Evolutionary conservation across 1,140 invertebrate species (phyloP), one percentile per base, ranked within the genome.

Genomic region (Micrasema minimum): DNA sequence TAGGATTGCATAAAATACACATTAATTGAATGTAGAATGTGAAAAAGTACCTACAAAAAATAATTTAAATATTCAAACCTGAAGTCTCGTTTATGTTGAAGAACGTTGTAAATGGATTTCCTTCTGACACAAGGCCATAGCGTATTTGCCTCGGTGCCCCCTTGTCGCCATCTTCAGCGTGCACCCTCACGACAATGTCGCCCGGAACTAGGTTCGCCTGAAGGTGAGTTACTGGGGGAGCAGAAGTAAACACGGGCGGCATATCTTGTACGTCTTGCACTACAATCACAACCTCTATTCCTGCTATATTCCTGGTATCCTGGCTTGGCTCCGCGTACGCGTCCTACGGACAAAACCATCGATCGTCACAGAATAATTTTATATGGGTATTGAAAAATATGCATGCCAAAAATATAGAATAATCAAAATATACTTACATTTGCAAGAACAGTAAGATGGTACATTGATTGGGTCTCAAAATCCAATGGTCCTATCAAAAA

Each of bases 151-250:
- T 86, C 2, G 93, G 93, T 43, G 90, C 90, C 0, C 93, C 93
- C 79, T 91, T 92, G 79, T 96, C 94, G 2, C 94, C 94, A 80
- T 96, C 94, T 80, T 94, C 91, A n/a, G 94, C 94, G 72, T 89
- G 88, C 0, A 96, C 91, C 80, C 88, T 87, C 12, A 93, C 82
- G 18, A 90, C 83, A 76, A 88, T 82, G 78, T 90, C 89, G 14
- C 88, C 88, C 5, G 88, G 87, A n/a, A 85, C 84, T 43, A 91
- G 82, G 43, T 87, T 87, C 1, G 87, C 80, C 18, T 86, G 87
- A 46, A 93, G 79, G 76, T 89, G 88, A 0, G 93, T 94, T 41
- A 94, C 88, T 10, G 93, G 92, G 0, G 93, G 92, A 11, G 92
- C 91, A 51, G 90, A 78, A 1, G 91, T 92, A 79, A 95, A 96